These are phyloP conservation scores for Nemotelus nigrinus DNA, from an alignment of 2,888 invertebrate species.

Conservation along the genomic window DNA sequence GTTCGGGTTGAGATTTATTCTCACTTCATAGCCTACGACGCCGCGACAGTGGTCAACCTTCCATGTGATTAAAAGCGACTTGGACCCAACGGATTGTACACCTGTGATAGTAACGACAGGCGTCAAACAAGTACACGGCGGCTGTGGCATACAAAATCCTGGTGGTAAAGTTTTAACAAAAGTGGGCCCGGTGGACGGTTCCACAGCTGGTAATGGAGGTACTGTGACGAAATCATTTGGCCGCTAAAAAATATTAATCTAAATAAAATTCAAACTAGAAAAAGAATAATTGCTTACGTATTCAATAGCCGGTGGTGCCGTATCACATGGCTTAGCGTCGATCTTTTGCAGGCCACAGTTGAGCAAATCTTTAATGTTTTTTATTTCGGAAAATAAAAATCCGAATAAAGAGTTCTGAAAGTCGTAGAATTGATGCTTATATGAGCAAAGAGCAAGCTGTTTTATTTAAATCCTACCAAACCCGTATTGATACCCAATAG, in stretches of 20 bases:
- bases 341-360: slow-evolving; percentile 30
- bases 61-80: slow-evolving; percentile 23
- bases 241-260: neutral
- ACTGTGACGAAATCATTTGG: neutral
- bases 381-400: slow-evolving; percentile 21
- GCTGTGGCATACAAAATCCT: neutral
- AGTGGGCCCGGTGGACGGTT: neutral
- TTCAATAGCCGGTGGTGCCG: too few relatives aligned
- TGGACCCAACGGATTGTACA: slow-evolving; percentile 14
- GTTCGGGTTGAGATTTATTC: too few relatives aligned
- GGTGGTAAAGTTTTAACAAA: neutral
- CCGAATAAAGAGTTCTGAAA: slow-evolving; percentile 29
- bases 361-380: slow-evolving; percentile 22
- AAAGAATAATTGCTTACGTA: too few relatives aligned
- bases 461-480: slow-evolving; percentile 8
- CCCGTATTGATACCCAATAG: neutral
- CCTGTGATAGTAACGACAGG: slow-evolving; percentile 4
- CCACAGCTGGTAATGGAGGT: neutral
- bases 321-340: neutral
- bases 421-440: neutral
- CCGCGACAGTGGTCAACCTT: neutral
- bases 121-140: neutral
- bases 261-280: too few relatives aligned
- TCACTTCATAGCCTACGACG: slow-evolving; percentile 14
- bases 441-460: neutral